A percentile compares a stretch with the other conserved stretches of the same genome.
phyloP scores from a whole-genome alignment of 2,113 vertebrate genomes.

The Felis chaus region DNA sequence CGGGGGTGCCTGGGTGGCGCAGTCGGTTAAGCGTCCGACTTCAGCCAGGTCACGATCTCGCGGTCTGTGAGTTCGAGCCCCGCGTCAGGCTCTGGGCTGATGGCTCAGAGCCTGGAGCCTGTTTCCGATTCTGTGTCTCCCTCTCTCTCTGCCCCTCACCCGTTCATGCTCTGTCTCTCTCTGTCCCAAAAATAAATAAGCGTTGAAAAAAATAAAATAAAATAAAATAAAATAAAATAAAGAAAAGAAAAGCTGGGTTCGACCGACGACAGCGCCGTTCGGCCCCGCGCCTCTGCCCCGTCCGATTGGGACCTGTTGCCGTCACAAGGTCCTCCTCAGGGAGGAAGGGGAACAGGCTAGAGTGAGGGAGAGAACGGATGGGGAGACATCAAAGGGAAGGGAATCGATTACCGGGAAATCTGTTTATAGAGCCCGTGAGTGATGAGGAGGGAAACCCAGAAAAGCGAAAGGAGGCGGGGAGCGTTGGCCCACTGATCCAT shows the following conservation, averaged over 20 bases:
- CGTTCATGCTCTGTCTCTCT: too few species aligned
- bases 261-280: accelerated
- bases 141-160: too few species aligned
- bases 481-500: neutral
- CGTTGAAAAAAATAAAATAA: too few species aligned
- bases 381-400: constrained; percentile 85
- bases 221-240: too few species aligned
- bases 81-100: too few species aligned
- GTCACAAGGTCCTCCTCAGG: constrained; percentile 55
- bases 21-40: too few species aligned
- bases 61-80: too few species aligned
- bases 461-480: constrained; percentile 43
- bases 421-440: constrained; percentile 86
- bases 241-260: neutral
- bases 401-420: constrained; percentile 83
- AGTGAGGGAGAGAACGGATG: constrained; percentile 82
- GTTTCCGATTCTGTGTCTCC: too few species aligned
- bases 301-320: constrained; percentile 74
- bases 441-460: constrained; percentile 82
- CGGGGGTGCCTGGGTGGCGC: neutral
- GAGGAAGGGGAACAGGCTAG: constrained; percentile 48
- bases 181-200: too few species aligned
- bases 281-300: constrained; percentile 7
- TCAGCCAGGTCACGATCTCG: too few species aligned
- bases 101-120: too few species aligned